These are phyloP conservation scores for Thecophora atra DNA, from an alignment of 2,888 invertebrate genomes.

Conservation along the genomic window DNA sequence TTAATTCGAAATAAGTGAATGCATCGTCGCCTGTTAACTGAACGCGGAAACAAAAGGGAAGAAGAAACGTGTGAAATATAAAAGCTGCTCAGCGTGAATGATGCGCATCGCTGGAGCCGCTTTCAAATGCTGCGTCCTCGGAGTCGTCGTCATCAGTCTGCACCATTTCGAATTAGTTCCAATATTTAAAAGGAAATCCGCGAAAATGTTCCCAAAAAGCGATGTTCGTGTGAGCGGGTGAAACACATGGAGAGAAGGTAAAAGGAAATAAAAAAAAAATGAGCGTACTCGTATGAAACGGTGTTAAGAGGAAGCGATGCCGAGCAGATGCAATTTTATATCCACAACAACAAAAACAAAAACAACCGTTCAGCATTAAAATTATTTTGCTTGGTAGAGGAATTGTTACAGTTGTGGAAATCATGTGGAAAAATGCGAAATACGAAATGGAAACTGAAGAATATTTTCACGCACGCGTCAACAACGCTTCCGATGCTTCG, in stretches of 20 bases:
- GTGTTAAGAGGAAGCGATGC: background rate
- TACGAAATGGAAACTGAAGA: no score
- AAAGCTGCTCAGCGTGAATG: background rate
- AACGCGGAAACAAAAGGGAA: background rate
- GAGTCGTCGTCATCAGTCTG: background rate
- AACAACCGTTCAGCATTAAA: background rate
- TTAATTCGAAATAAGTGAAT: background rate
- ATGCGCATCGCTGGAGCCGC: no score
- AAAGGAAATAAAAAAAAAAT: no score
- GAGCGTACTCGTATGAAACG: no score
- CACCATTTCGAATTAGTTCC: background rate
- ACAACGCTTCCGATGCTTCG: background rate
- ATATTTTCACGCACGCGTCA: constrained; percentile 8
- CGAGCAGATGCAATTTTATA: constrained; percentile 16
- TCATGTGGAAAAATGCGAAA: constrained; percentile 16
- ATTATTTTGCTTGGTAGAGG: background rate
- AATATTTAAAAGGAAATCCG: background rate
- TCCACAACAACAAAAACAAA: no score
- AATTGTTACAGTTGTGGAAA: constrained; percentile 7
- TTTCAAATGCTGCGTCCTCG: no score
- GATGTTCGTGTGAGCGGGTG: no score
- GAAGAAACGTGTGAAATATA: background rate
- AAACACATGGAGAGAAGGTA: no score
- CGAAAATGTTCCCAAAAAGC: background rate
- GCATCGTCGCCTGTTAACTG: background rate